Evolutionary conservation across 2,888 invertebrate species (phyloP).

Genomic region (Hybos culiciformis): DNA sequence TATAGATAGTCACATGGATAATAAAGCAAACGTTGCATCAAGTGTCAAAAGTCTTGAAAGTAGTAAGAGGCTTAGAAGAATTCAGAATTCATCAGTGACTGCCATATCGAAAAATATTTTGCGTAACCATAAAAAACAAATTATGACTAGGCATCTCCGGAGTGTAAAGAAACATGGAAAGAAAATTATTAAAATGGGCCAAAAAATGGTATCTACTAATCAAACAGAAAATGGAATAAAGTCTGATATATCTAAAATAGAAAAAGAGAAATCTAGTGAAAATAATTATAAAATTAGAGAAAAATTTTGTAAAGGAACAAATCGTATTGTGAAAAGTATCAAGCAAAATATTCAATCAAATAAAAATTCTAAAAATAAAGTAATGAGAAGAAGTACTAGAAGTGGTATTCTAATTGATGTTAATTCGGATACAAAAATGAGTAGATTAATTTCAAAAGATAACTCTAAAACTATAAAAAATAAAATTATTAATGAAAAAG

Average conservation of each 20-base stretch:
- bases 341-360: constrained; percentile 9
- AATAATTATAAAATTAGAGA: constrained; percentile 12
- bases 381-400: neutral
- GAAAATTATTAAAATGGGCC: neutral
- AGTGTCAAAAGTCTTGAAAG: constrained; percentile 22
- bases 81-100: constrained; percentile 11
- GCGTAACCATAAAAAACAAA: constrained; percentile 15
- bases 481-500: too few relatives aligned
- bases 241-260: constrained; percentile 2
- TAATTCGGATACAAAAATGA: too few relatives aligned
- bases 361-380: constrained; percentile 4
- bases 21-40: constrained; percentile 22
- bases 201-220: constrained; percentile 2
- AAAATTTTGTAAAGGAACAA: constrained; percentile 14
- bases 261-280: constrained; percentile 3
- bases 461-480: too few relatives aligned
- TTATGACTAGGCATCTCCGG: constrained; percentile 4
- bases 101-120: constrained; percentile 18
- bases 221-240: constrained; percentile 9
- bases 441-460: too few relatives aligned
- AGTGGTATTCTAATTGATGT: too few relatives aligned
- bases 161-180: constrained; percentile 7
- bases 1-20: constrained; percentile 15
- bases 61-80: constrained; percentile 14
- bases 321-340: constrained; percentile 15